Percentiles rank a stretch among this genome's conserved stretches.
phyloP scores from a whole-genome alignment of 2,113 vertebrate genomes.

The Petrocephalus microphthalmus region DNA sequence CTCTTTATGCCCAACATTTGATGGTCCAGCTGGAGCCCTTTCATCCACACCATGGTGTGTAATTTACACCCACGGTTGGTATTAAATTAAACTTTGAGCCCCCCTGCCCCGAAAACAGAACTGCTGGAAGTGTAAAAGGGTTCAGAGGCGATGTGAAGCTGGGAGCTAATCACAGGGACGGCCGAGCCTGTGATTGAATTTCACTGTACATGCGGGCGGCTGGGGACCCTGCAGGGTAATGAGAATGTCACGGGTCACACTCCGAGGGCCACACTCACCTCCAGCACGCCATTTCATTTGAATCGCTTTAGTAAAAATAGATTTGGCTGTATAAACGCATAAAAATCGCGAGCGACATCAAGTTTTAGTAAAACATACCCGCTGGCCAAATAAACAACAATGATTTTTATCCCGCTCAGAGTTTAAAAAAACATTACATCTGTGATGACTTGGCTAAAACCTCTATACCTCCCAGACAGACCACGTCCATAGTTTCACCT shows the following conservation, averaged over 20 bases:
- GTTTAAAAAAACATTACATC: neutral
- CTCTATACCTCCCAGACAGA: neutral
- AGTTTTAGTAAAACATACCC: neutral
- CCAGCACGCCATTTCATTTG: neutral
- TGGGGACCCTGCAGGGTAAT: neutral
- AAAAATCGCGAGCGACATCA: neutral
- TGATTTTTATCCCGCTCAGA: neutral
- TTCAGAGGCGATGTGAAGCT: neutral
- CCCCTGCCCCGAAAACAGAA: neutral
- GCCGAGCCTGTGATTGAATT: neutral
- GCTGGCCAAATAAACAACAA: neutral
- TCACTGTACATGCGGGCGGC: neutral
- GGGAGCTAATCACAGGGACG: neutral
- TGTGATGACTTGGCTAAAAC: neutral
- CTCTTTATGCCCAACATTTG: neutral
- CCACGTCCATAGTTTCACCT: neutral
- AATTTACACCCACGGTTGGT: neutral
- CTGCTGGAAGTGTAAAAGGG: neutral
- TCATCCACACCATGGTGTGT: neutral
- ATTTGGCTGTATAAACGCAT: neutral
- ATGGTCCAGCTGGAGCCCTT: neutral
- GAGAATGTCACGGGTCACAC: neutral
- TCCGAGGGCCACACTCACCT: neutral
- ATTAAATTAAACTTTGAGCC: no score
- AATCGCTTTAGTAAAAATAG: slow-evolving; percentile 3